Evolutionary conservation across 2,797 vertebrate species (phyloP).

Genomic region (Sylvilagus floridanus): DNA sequence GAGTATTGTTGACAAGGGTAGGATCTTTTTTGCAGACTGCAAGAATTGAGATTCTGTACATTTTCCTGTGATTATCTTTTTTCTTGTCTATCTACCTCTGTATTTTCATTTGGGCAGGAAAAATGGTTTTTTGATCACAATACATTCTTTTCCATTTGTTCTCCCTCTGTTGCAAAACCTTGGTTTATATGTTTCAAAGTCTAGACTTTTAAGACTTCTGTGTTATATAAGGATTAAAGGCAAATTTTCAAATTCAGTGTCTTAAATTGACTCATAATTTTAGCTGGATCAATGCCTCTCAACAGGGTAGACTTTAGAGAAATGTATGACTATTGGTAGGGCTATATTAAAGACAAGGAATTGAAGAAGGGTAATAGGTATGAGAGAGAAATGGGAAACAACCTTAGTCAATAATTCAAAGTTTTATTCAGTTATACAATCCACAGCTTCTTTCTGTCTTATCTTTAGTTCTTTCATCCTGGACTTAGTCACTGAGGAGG

Average conservation of each 20-base stretch:
- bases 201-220: neutral
- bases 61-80: conserved; percentile 17
- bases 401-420: neutral
- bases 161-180: neutral
- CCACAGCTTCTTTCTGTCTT: neutral
- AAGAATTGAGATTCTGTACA: neutral
- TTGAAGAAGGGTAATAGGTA: neutral
- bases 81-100: neutral
- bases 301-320: neutral
- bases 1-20: neutral
- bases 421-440: neutral
- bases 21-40: neutral
- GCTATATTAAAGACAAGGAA: neutral
- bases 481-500: neutral
- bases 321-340: neutral
- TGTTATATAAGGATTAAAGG: neutral
- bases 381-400: neutral
- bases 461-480: neutral
- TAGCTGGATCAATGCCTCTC: neutral
- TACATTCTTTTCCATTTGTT: neutral
- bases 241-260: neutral
- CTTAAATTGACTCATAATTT: neutral
- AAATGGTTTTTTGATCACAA: neutral
- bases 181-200: neutral
- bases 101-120: neutral